Evolutionary conservation across 2,888 invertebrate species (phyloP), one percentile per base, ranked within the genome.

Genomic region (Hydriomena furcata): DNA sequence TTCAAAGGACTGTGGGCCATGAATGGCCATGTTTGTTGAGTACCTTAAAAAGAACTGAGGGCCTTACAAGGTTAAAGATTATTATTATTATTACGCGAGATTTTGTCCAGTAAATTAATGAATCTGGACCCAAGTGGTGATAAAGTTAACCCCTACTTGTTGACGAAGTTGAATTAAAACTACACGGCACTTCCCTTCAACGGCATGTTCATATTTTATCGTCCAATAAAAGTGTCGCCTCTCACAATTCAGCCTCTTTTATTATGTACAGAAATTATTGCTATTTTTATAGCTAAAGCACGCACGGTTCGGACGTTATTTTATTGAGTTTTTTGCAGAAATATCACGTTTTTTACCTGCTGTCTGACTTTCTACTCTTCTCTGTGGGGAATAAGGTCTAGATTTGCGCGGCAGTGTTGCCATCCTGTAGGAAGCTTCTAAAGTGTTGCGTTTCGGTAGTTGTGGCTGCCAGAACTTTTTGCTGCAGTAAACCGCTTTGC

Each of bases 221-320:
- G 71, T 65, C 55, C 67, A 63, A 81, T 83, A 82, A 84, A 83
- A 83, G 65, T 73, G 76, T 82, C 77, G 54, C 71, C 70, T 72
- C 71, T 73, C 76, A 76, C 75, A 82, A 77, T 83, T 82, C 74
- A 63, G 66, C 65, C 67, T 36, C 66, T 73, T 76, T 79, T 79
- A 76, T 79, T 71, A 68, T 68, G 57, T 64, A 66, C 64, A 60
- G 56, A 46, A 77, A 75, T 78, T 80, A 82, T 78, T 76, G 79
- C 73, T 68, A 71, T 72, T 82, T 84, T 84, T 81, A 79, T 76
- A 65, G 63, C 70, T 63, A 63, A 68, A 65, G 60, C 66, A 71
- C 68, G 68, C 59, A 69, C 68, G 63, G 69, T 70, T 69, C 53
- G 70, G 68, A 70, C 69, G 59, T 62, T 60, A 65, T 63, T 66